Evolutionary conservation across 2,888 invertebrate species (phyloP).

Genomic region (Ophraella communa): DNA sequence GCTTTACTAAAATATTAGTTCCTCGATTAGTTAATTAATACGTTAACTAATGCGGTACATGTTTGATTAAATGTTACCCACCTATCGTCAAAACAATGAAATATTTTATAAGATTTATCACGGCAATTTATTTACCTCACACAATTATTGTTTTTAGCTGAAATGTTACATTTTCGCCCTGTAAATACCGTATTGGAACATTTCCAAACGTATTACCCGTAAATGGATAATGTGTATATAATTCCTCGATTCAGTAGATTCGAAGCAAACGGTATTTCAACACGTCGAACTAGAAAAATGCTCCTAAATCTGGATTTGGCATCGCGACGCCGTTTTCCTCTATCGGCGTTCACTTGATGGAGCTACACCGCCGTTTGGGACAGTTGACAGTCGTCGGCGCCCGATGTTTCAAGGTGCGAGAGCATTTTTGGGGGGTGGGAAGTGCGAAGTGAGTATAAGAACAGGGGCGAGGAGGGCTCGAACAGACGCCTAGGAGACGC

Average conservation of each 20-base stretch:
- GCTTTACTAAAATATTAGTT: neutral
- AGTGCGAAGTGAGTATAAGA: slow-evolving; percentile 26
- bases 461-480: slow-evolving; percentile 45
- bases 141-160: too few species aligned
- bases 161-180: neutral
- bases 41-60: too few species aligned
- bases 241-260: neutral
- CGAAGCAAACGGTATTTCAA: neutral
- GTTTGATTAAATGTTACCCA: too few species aligned
- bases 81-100: too few species aligned
- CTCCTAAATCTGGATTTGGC: slow-evolving; percentile 6
- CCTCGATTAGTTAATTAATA: neutral
- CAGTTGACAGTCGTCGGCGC: slow-evolving; percentile 47
- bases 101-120: too few species aligned
- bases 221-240: neutral
- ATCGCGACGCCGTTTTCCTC: neutral
- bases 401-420: slow-evolving; percentile 42
- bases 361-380: slow-evolving; percentile 37
- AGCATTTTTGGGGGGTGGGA: slow-evolving; percentile 32
- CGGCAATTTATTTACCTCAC: neutral
- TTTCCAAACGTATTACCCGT: neutral
- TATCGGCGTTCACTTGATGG: slow-evolving; percentile 39
- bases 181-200: neutral
- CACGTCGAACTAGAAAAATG: neutral
- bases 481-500: slow-evolving; percentile 57